Evolutionary conservation across 2,888 invertebrate genomes (phyloP), one percentile per base, ranked within the genome.

Genomic region (Pandemis corylana): DNA sequence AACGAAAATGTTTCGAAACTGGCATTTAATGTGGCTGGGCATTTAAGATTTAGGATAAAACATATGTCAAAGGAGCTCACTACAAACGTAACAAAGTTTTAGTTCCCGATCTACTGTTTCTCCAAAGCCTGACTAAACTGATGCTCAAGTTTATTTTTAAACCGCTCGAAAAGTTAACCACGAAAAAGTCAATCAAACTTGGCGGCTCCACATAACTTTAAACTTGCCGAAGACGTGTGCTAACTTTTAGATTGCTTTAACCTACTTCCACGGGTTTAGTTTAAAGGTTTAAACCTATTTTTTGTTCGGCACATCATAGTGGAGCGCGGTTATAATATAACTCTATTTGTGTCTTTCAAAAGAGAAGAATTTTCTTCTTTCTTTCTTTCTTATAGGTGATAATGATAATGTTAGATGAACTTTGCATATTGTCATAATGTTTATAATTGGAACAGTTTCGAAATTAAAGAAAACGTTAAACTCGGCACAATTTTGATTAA

Each of bases 131-230:
- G 5, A 53, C 59, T 28, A 42, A 65, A 67, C 20, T 28, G 12
- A 9, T n/a, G 7, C 36, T 53, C 1, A 15, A 72, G 63, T 74
- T 70, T 59, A 64, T 73, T 74, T 74, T 74, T 66, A 70, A 73
- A 70, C n/a, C 71, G 65, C 68, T 41, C 7, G 12, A 36, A 69
- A 65, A 74, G 51, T 69, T 69, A 51, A 61, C 69, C 64, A 62
- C 69, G 74, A 74, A 70, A 70, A 74, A 74, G 69, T 74, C 74
- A 74, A 74, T 74, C 69, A 69, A 74, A 74, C 65, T 74, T 74
- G 36, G 72, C 44, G 64, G 51, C 68, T 61, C 44, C 61, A 74
- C 74, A 66, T 74, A 74, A 74, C 65, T 74, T 70, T 42, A 65
- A 70, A 65, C 15, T 62, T 49, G 13, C 73, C 51, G 68, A 41